Conservation (phyloP, 2,113 vertebrate genomes). For the Phrynosoma blainvillii region DNA sequence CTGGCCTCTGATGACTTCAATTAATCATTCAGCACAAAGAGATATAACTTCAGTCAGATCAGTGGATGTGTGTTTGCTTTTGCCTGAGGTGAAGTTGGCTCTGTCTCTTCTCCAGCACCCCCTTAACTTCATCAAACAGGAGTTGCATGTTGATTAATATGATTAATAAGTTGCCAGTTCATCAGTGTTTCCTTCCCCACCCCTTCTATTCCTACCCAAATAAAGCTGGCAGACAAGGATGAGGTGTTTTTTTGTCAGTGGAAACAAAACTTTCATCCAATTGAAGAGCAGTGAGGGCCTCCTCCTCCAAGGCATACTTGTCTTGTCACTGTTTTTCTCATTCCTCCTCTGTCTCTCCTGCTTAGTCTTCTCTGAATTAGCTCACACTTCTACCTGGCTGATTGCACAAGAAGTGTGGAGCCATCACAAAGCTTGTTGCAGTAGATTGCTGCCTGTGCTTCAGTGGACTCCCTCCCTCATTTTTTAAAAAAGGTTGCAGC, state of each 20-base stretch:
- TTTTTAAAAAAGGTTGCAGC: background rate
- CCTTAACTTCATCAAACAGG: slow-evolving; percentile 20
- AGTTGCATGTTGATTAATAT: slow-evolving; percentile 30
- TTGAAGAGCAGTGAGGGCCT: background rate
- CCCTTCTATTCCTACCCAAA: slow-evolving; percentile 34
- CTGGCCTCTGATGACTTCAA: background rate
- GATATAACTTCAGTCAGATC: background rate
- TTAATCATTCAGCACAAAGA: slow-evolving; percentile 9
- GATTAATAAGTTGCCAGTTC: slow-evolving; percentile 32
- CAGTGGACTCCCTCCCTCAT: background rate
- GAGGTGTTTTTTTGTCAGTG: background rate
- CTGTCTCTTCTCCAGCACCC: background rate
- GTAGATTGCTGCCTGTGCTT: slow-evolving; percentile 29
- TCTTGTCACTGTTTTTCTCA: slow-evolving; percentile 8
- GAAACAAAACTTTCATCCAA: background rate
- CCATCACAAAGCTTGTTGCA: slow-evolving; percentile 1
- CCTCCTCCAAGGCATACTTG: background rate
- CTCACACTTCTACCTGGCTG: background rate
- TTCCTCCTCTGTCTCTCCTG: background rate
- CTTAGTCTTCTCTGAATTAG: slow-evolving; percentile 11
- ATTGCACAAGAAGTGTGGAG: background rate
- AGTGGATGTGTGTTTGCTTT: slow-evolving; percentile 19
- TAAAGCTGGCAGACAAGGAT: slow-evolving; percentile 5
- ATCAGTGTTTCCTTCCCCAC: slow-evolving; percentile 12
- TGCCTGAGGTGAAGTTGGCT: slow-evolving; percentile 7